A percentile compares a stretch with the other conserved stretches of the same genome.
These are phyloP conservation scores for Calliopsis andreniformis DNA, from an alignment of 1,140 invertebrate genomes.

Conservation along the genomic window DNA sequence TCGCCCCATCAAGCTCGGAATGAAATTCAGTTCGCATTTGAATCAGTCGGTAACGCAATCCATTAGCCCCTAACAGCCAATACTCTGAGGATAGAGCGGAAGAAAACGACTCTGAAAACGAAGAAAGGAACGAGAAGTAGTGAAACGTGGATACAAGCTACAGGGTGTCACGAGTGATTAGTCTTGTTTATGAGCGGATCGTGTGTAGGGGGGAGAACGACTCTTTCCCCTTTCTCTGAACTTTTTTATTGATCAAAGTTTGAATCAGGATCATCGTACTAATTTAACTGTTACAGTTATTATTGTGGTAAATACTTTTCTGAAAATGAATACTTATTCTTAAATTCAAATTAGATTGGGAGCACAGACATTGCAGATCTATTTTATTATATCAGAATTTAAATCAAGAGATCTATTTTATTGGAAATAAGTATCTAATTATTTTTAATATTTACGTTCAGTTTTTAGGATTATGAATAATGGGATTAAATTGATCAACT, in stretches of 20 bases:
- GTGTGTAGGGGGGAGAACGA: constrained; percentile 5
- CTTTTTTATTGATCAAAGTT: not conserved
- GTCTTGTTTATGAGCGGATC: constrained; percentile 42
- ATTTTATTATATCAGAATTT: too few species aligned
- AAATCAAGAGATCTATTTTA: too few species aligned
- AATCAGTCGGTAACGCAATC: constrained; percentile 80
- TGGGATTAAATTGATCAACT: too few species aligned
- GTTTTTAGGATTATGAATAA: too few species aligned
- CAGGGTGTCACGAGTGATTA: constrained; percentile 69
- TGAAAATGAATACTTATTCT: too few species aligned
- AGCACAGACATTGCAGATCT: too few species aligned
- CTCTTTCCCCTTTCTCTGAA: not conserved
- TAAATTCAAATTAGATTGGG: too few species aligned
- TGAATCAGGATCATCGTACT: too few species aligned
- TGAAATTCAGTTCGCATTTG: constrained; percentile 81
- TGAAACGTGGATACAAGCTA: constrained; percentile 27
- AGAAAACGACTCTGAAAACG: constrained; percentile 54
- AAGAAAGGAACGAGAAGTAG: constrained; percentile 50
- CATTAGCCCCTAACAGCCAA: constrained; percentile 80
- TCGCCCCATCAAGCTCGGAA: constrained; percentile 68
- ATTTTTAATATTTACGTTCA: too few species aligned
- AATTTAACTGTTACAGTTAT: too few species aligned
- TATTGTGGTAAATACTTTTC: too few species aligned
- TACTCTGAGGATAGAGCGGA: constrained; percentile 67
- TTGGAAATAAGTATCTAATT: too few species aligned